Evolutionary conservation across 2,888 invertebrate species (phyloP).

Genomic region (Arge pagana): DNA sequence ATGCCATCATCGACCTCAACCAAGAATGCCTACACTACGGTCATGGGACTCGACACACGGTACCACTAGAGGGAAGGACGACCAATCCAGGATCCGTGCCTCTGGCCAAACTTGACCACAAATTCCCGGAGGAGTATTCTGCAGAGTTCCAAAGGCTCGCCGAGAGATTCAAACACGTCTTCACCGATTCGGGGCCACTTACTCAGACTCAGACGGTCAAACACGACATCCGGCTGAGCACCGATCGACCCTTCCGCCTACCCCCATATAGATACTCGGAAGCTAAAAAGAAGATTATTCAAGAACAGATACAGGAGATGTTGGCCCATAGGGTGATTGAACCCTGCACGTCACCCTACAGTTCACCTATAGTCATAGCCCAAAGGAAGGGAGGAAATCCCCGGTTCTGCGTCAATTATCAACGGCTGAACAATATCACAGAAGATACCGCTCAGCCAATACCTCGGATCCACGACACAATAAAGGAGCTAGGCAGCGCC

Average conservation of each 20-base stretch:
- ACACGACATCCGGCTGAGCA: constrained; percentile 19
- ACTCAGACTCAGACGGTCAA: constrained; percentile 3
- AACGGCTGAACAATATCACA: constrained; percentile 33
- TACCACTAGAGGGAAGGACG: too few species aligned
- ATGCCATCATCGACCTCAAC: constrained; percentile 9
- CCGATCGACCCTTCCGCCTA: constrained; percentile 11
- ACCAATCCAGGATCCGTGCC: too few species aligned
- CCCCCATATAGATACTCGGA: constrained; percentile 16
- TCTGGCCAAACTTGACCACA: not conserved
- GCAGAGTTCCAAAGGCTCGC: not conserved
- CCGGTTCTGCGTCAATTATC: constrained; percentile 33
- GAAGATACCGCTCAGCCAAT: constrained; percentile 31
- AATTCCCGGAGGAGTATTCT: not conserved
- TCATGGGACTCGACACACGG: not conserved
- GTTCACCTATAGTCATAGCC: constrained; percentile 29
- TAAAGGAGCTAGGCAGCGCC: constrained; percentile 38
- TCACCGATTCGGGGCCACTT: not conserved
- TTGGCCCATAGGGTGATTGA: constrained; percentile 30
- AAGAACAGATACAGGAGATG: constrained; percentile 29
- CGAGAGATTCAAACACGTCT: too few species aligned
- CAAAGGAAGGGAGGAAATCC: constrained; percentile 23
- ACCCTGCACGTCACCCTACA: constrained; percentile 27
- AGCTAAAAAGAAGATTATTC: constrained; percentile 24
- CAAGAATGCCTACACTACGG: constrained; percentile 10
- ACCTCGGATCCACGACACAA: constrained; percentile 33